Evolutionary conservation across 2,113 vertebrate genomes (phyloP).

Genomic region (Butorides virescens): DNA sequence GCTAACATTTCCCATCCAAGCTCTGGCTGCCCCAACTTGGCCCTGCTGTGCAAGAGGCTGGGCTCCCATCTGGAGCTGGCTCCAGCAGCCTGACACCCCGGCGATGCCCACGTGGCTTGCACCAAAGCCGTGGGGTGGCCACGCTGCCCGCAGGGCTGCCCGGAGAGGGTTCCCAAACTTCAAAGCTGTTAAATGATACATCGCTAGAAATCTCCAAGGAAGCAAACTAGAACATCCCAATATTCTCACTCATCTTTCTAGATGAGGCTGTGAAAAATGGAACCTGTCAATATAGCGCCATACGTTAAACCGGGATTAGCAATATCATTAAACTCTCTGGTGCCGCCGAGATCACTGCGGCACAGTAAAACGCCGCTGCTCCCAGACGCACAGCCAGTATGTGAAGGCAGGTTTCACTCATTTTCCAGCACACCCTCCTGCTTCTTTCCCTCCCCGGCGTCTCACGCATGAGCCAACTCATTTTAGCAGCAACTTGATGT

Average conservation of each 20-base stretch:
- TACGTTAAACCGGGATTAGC: not conserved
- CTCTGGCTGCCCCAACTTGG: not conserved
- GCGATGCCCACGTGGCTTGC: rapidly evolving
- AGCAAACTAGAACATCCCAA: not conserved
- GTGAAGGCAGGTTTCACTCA: not conserved
- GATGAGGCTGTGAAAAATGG: not conserved
- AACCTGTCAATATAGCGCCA: not conserved
- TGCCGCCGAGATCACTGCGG: rapidly evolving
- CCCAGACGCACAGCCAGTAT: not conserved
- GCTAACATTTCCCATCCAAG: not conserved
- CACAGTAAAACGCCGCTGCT: rapidly evolving
- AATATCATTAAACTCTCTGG: not conserved
- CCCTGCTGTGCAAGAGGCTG: not conserved
- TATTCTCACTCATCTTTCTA: not conserved
- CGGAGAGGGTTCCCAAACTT: not conserved
- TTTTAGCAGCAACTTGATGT: not conserved
- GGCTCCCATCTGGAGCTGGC: not conserved
- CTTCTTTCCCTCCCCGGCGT: not conserved
- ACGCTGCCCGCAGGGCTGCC: not conserved
- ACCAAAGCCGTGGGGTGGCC: too few relatives aligned
- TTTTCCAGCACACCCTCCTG: not conserved
- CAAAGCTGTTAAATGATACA: not conserved
- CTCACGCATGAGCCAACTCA: not conserved
- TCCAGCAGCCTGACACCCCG: rapidly evolving
- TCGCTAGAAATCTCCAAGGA: not conserved